These are phyloP conservation scores for Caenorhabditis tropicalis DNA, from an alignment of 1,140 invertebrate genomes.

Conservation along the genomic window DNA sequence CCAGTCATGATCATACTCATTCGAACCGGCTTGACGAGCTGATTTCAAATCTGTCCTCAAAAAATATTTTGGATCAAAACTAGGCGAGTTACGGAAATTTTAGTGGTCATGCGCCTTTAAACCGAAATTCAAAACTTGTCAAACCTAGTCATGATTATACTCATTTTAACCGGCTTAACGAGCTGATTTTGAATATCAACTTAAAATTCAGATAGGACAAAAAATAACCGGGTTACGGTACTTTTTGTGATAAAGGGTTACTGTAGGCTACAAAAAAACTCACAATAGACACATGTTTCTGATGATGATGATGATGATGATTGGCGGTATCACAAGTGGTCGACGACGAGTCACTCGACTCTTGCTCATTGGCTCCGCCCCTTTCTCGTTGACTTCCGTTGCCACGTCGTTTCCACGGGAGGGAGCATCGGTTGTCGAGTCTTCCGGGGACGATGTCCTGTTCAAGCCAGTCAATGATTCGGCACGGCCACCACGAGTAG, in stretches of 20 bases:
- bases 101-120: neutral
- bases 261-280: neutral
- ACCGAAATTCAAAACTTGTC: no score
- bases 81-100: neutral
- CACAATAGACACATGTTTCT: conserved; percentile 52
- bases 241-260: neutral
- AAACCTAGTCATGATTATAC: no score
- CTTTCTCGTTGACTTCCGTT: neutral
- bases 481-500: conserved; percentile 55
- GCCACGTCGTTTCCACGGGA: conserved; percentile 7
- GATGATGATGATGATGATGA: conserved; percentile 11
- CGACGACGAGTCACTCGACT: conserved; percentile 6
- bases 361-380: neutral
- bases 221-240: no score
- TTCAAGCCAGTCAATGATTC: conserved; percentile 66
- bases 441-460: conserved; percentile 66
- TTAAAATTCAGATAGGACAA: no score
- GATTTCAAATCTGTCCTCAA: no score
- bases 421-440: neutral
- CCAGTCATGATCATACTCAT: no score
- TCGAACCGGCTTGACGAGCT: no score
- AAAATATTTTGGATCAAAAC: neutral
- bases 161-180: no score
- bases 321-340: neutral
- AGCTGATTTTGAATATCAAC: no score